Evolutionary conservation across 2,888 invertebrate genomes (phyloP).

Genomic region (Melanostoma mellinum): DNA sequence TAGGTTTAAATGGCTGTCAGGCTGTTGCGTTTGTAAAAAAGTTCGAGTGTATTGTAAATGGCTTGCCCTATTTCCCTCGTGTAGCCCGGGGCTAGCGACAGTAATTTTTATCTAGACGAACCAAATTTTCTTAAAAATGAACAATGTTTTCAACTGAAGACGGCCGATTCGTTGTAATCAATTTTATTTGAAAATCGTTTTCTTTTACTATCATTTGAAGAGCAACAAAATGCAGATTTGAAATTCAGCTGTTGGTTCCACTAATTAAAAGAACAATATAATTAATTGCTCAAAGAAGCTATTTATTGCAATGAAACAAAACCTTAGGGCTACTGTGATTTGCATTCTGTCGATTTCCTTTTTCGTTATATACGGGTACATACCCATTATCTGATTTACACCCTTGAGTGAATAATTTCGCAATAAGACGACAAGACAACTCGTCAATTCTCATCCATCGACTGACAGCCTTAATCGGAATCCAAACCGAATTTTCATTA

Average conservation of each 20-base stretch:
- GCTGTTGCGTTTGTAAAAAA: no score
- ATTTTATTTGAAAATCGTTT: no score
- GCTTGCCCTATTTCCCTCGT: no score
- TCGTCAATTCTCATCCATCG: conserved; percentile 12
- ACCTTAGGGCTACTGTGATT: neutral
- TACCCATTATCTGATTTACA: conserved; percentile 28
- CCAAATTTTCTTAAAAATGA: no score
- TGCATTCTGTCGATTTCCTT: neutral
- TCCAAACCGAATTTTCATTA: conserved; percentile 55
- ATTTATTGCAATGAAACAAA: neutral
- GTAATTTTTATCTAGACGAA: no score
- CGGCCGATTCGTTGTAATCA: no score
- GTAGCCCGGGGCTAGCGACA: no score
- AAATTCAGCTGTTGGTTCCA: neutral
- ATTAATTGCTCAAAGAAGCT: conserved; percentile 3
- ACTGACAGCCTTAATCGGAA: conserved; percentile 34
- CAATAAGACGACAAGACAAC: conserved; percentile 47
- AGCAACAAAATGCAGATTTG: no score
- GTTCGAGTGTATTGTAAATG: no score
- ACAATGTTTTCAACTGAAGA: no score
- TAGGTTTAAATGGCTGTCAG: no score
- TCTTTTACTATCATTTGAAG: no score
- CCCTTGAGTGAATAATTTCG: conserved; percentile 64
- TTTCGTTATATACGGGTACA: neutral
- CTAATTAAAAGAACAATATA: conserved; percentile 9